A percentile compares a stretch with the other conserved stretches of the same genome.
These are phyloP conservation scores for Tortricodes alternella DNA, from an alignment of 2,888 invertebrate species.

Conservation along the genomic window DNA sequence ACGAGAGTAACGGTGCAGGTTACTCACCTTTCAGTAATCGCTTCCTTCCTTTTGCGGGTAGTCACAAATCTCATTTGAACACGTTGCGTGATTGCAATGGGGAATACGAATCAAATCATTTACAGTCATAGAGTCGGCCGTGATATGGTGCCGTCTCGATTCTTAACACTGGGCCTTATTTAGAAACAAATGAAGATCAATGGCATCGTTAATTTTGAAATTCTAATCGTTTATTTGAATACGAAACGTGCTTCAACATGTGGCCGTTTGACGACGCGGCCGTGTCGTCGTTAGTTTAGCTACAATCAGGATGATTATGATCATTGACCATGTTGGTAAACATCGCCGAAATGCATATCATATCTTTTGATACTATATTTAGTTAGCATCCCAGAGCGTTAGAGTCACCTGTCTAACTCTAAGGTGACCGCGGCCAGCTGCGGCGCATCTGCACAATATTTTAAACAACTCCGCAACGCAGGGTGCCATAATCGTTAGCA, in stretches of 20 bases:
- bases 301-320: neutral
- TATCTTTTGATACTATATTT: too few relatives aligned
- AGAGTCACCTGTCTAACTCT: slow-evolving; percentile 74
- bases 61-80: slow-evolving; percentile 62
- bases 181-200: slow-evolving; percentile 38
- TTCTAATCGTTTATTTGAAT: slow-evolving; percentile 21
- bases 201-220: slow-evolving; percentile 45
- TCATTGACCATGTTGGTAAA: too few relatives aligned
- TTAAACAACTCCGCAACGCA: slow-evolving; percentile 17
- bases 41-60: slow-evolving; percentile 74
- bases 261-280: neutral
- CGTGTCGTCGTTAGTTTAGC: neutral
- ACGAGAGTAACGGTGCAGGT: slow-evolving; percentile 70
- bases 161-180: slow-evolving; percentile 15
- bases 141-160: neutral
- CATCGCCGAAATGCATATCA: too few relatives aligned
- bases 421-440: slow-evolving; percentile 48
- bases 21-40: slow-evolving; percentile 76
- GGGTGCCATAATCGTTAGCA: slow-evolving; percentile 14
- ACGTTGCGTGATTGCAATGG: slow-evolving; percentile 65
- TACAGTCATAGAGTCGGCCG: slow-evolving; percentile 17
- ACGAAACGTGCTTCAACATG: neutral
- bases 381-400: slow-evolving; percentile 45
- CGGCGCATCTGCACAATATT: slow-evolving; percentile 45
- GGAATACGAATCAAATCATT: slow-evolving; percentile 41